Base-by-base conservation (phyloP, 2,888 invertebrate genomes). In the Argynnis bischoffii region DNA sequence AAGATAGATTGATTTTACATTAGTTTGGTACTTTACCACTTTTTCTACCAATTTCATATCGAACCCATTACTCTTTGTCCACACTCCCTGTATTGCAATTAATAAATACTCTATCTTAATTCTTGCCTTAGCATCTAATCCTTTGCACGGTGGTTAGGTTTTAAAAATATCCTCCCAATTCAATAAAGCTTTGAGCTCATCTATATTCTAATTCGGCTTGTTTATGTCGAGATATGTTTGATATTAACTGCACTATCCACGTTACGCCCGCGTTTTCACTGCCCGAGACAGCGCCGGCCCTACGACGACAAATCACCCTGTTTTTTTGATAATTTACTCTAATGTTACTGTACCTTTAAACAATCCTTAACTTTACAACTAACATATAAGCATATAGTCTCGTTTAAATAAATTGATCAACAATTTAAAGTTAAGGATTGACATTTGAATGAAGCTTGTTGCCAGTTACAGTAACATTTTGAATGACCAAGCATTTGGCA, bases 221-320 rank as follows among this genome's bases (percentile, higher is more conserved):
- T 55, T 41, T 47, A 46, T 55, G 53, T 63, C 31, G 61, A 41
- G 55, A 56, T 54, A 48, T 47, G 57, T 64, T 64, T 55, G 54
- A 56, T 21, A 48, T 21, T 31, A 50, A 69, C 64, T 66, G 72
- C 72, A 71, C 70, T 55, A 55, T 61, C 71, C 74, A 72, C 72
- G 75, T 74, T 71, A 72, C 69, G 70, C 69, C 64, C 71, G 75
- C 75, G 77, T 76, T 74, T 75, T 74, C 70, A 76, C 74, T 74
- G 73, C 71, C 72, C 75, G 73, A 74, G 72, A 74, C 76, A 74
- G 74, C 73, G 75, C 75, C 74, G 74, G 72, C 71, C 72, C 73
- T 63, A 50, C 57, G 57, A 69, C 60, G 55, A 64, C 54, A 46
- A 56, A 54, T 69, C 69, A 69, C 65, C 63, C 65, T 66, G 5